These are phyloP conservation scores for Sinocyclocheilus maitianheensis DNA, from an alignment of 2,113 vertebrate species.

Conservation along the genomic window DNA sequence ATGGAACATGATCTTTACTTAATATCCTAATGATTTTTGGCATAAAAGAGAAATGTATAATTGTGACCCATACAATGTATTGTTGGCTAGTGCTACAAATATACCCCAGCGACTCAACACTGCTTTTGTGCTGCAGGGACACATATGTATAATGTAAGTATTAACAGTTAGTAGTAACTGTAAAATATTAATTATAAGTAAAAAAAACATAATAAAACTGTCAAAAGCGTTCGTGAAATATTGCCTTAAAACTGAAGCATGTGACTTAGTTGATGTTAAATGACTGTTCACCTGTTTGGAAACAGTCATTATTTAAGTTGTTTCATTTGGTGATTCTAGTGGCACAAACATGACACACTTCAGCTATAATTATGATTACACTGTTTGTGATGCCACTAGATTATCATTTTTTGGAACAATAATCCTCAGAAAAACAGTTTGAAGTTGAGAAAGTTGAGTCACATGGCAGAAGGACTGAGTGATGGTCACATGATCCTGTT, in stretches of 20 bases:
- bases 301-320: not conserved
- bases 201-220: not conserved
- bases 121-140: no score
- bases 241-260: not conserved
- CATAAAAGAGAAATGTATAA: no score
- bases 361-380: not conserved
- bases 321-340: not conserved
- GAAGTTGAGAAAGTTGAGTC: not conserved
- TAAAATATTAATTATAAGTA: no score
- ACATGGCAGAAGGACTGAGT: not conserved
- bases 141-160: no score
- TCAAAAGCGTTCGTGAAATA: not conserved
- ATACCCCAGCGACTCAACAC: no score
- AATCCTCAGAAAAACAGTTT: not conserved
- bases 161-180: no score
- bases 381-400: not conserved
- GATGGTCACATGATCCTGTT: not conserved
- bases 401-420: not conserved
- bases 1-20: no score
- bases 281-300: not conserved
- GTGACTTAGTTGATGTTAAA: not conserved
- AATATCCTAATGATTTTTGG: no score
- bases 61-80: no score
- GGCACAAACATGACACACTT: not conserved
- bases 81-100: no score